phyloP scores from a whole-genome alignment of 1,140 invertebrate genomes.

The Bombus breviceps region DNA sequence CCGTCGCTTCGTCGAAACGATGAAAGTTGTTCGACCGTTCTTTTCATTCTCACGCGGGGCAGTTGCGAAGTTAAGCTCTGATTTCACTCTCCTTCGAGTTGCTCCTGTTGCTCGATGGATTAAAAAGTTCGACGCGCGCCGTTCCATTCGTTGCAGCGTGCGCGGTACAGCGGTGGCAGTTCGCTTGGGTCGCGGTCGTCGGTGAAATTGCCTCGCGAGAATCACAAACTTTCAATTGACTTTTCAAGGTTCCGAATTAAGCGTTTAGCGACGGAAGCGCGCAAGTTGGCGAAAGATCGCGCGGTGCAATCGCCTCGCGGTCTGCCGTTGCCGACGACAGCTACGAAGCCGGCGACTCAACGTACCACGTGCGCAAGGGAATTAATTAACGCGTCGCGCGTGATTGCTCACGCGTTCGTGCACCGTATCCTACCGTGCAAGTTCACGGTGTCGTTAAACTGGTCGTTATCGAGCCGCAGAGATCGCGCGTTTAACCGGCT shows the following conservation, averaged over 20 bases:
- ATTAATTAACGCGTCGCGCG: slow-evolving; percentile 7
- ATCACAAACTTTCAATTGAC: no score
- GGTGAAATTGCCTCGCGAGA: no score
- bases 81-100: not conserved
- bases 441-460: not conserved
- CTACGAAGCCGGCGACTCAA: not conserved
- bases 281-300: no score
- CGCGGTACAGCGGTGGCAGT: no score
- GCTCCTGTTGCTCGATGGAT: not conserved
- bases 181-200: no score
- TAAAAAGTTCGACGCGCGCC: not conserved
- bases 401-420: not conserved
- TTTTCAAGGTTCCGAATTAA: no score
- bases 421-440: not conserved
- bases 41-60: not conserved
- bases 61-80: not conserved
- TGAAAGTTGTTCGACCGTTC: not conserved
- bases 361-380: not conserved
- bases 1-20: not conserved
- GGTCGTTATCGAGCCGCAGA: not conserved
- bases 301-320: no score
- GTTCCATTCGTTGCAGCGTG: no score
- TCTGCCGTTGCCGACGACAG: no score
- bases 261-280: no score
- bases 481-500: not conserved